Evolutionary conservation across 1,140 invertebrate species (phyloP).

Genomic region (Drosophila lowei): DNA sequence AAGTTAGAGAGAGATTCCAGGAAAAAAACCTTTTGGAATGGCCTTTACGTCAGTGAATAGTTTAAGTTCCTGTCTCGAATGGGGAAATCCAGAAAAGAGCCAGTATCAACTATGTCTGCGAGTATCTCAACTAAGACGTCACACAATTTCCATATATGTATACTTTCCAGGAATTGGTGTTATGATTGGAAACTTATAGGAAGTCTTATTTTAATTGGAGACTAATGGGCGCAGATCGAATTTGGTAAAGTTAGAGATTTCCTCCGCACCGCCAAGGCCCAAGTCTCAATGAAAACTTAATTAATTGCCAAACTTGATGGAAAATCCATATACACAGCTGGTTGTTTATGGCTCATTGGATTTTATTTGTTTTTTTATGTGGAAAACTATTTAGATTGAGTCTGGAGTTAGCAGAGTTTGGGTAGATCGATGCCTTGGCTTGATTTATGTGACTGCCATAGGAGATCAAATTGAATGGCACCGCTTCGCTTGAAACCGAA

Average conservation of each 20-base stretch:
- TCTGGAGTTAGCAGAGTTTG: conserved; percentile 20
- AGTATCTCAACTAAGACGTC: background rate
- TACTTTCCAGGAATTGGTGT: background rate
- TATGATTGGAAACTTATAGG: background rate
- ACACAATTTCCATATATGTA: background rate
- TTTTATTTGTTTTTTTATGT: conserved; percentile 47
- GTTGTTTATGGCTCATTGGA: conserved; percentile 47
- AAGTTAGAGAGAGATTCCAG: conserved; percentile 19
- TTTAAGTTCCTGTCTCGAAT: conserved; percentile 28
- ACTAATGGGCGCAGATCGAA: background rate
- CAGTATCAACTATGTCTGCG: background rate
- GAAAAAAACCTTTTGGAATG: conserved; percentile 28
- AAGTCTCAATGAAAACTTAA: conserved; percentile 36
- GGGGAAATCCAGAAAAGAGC: conserved; percentile 21
- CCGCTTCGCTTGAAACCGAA: conserved; percentile 28
- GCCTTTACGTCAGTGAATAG: conserved; percentile 23
- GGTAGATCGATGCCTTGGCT: conserved; percentile 37
- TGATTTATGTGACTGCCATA: conserved; percentile 44
- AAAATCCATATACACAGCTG: conserved; percentile 39
- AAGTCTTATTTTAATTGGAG: background rate
- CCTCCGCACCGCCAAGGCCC: background rate
- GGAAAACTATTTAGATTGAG: conserved; percentile 46
- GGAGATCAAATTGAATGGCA: conserved; percentile 45
- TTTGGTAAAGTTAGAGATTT: conserved; percentile 2
- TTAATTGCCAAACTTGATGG: conserved; percentile 51